Percentiles rank a stretch among this genome's conserved stretches.
Conservation (phyloP, 2,888 invertebrate species). For the Gryllus longicercus region DNA sequence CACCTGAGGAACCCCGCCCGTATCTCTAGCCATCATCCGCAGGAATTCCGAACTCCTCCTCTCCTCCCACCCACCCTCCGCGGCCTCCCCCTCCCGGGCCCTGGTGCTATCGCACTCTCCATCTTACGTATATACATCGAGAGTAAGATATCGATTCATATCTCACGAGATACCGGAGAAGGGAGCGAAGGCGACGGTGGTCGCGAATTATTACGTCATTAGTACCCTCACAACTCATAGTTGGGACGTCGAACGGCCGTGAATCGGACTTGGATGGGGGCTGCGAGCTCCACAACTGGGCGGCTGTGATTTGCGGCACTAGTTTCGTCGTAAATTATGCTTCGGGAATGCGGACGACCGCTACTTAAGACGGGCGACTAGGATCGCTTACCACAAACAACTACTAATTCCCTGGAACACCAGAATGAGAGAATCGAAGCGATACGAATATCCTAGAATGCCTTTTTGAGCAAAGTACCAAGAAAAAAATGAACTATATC, state of each 20-base stretch:
- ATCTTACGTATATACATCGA: slow-evolving; percentile 8
- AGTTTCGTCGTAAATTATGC: not conserved
- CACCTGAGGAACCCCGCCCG: slow-evolving; percentile 3
- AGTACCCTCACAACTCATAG: not conserved
- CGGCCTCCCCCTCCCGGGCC: not conserved
- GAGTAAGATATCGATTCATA: slow-evolving; percentile 11
- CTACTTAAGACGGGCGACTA: too few relatives aligned
- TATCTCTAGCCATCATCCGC: slow-evolving; percentile 10
- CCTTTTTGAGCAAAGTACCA: too few relatives aligned
- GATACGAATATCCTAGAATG: too few relatives aligned
- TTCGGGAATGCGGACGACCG: not conserved
- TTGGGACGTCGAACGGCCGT: slow-evolving; percentile 1
- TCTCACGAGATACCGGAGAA: not conserved
- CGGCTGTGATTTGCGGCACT: not conserved
- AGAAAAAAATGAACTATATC: too few relatives aligned
- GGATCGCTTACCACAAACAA: too few relatives aligned
- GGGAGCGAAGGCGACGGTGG: not conserved
- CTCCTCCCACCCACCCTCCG: not conserved
- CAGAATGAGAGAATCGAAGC: too few relatives aligned
- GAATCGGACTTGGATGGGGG: not conserved
- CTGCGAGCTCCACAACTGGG: not conserved
- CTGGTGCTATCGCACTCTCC: not conserved
- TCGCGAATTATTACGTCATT: slow-evolving; percentile 4
- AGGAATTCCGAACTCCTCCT: slow-evolving; percentile 8
- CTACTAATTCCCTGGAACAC: too few relatives aligned